These are phyloP conservation scores for Varecia variegata DNA, from an alignment of 2,797 vertebrate genomes.

Conservation along the genomic window DNA sequence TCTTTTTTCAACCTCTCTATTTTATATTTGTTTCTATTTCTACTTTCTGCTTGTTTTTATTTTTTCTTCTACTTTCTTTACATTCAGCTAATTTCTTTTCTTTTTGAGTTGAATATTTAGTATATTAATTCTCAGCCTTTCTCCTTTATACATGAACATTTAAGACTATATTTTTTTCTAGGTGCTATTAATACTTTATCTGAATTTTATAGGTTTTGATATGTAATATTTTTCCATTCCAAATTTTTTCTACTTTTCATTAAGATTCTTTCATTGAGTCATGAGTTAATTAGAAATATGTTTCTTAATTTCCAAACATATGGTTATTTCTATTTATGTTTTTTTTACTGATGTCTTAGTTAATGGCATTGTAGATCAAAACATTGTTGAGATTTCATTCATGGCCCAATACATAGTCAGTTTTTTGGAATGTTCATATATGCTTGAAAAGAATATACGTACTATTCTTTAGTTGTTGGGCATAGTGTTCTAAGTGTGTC, in stretches of 20 bases:
- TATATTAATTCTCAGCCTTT: neutral
- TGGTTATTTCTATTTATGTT: neutral
- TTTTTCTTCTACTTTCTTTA: neutral
- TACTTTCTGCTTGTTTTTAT: neutral
- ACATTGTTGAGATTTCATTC: conserved; percentile 3
- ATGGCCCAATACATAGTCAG: neutral
- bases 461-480: neutral
- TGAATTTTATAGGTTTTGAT: neutral
- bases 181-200: neutral
- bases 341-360: neutral
- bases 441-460: neutral
- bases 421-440: neutral
- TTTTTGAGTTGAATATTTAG: neutral
- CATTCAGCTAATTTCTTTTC: neutral
- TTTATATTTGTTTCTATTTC: conserved; percentile 9
- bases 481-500: neutral
- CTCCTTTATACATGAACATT: neutral
- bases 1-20: neutral
- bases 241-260: neutral
- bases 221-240: neutral
- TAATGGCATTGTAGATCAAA: neutral
- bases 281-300: neutral
- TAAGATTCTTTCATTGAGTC: conserved; percentile 8
- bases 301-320: conserved; percentile 15
- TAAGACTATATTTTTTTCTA: neutral